These are phyloP conservation scores for Etheostoma perlongum DNA, from an alignment of 2,797 vertebrate species.

Conservation along the genomic window DNA sequence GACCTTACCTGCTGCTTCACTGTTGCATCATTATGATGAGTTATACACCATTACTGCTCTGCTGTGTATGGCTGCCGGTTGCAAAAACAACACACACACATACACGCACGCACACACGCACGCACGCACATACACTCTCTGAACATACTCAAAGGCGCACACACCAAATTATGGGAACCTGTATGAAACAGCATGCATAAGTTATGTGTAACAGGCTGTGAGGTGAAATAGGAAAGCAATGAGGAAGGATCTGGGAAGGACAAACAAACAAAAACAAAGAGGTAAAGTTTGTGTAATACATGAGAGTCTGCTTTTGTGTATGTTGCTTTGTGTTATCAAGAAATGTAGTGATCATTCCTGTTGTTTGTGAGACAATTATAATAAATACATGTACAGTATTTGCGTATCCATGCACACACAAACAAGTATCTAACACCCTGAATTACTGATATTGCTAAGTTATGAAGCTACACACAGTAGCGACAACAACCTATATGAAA, in stretches of 20 bases:
- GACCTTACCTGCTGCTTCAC: conserved; percentile 77
- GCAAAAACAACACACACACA: conserved; percentile 11
- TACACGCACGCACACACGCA: neutral
- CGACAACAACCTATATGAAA: neutral
- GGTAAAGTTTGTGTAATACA: conserved; percentile 12
- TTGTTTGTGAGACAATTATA: neutral
- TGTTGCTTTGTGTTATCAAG: conserved; percentile 12
- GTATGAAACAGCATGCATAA: conserved; percentile 67
- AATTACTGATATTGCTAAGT: neutral
- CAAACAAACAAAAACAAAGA: conserved; percentile 20
- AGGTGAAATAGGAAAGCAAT: conserved; percentile 45
- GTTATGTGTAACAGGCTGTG: conserved; percentile 51
- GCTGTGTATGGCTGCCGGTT: conserved; percentile 54
- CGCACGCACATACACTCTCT: neutral
- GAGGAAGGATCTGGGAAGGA: conserved; percentile 20
- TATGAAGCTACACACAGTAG: neutral
- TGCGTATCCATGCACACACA: neutral
- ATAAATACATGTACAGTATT: conserved; percentile 16
- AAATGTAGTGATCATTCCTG: neutral
- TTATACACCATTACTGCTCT: conserved; percentile 75
- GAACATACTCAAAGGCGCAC: conserved; percentile 1
- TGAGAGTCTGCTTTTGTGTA: neutral
- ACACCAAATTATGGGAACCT: conserved; percentile 45
- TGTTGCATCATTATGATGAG: conserved; percentile 78
- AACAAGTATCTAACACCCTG: neutral